Evolutionary conservation across 2,888 invertebrate species (phyloP), one percentile per base, ranked within the genome.

Genomic region (Stenurella melanura): DNA sequence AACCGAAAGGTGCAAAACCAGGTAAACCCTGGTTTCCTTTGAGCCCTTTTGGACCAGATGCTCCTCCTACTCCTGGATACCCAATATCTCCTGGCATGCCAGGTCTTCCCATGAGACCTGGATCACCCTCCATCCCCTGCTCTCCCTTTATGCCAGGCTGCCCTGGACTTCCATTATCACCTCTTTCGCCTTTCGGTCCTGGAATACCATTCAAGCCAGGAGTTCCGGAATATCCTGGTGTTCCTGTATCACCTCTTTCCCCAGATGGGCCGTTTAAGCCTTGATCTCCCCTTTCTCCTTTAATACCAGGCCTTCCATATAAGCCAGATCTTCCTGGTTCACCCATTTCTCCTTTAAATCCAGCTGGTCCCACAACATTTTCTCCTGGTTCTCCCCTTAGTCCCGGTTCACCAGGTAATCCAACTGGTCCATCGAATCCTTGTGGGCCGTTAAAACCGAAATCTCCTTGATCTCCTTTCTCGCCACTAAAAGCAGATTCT

Each of bases 81-180:
- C 94, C 94, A 74, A 84, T 79, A 72, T 91, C 90, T 60, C 93
- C 93, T 12, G 87, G 91, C 89, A 87, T 66, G 83, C 87, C 94
- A 78, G 92, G 92, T 82, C 87, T 85, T 78, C 93, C 93, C 80
- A 91, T 91, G 76, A 83, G 77, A 26, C 97, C 97, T 78, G 91
- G 90, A 77, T 94, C 95, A 1, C 97, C 97, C 42, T 89, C 89
- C 74, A 94, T 94, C n/a, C 97, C 97, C 74, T 90, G 89, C 82
- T 93, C 93, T 69, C 97, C 98, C 74, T 90, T 89, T 0, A 90
- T 88, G 1, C 90, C 90, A 5, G 79, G 74, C 18, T 74, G 30
- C 63, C 87, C 87, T 21, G 78, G 67, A 5, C n/a, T 18, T 34
- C 87, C 87, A 2, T 90, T 89, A 69, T 90, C 89, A 81, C 93